Evolutionary conservation across 2,113 vertebrate genomes (phyloP), one percentile per base, ranked within the genome.

Genomic region (Oophaga pumilio): DNA sequence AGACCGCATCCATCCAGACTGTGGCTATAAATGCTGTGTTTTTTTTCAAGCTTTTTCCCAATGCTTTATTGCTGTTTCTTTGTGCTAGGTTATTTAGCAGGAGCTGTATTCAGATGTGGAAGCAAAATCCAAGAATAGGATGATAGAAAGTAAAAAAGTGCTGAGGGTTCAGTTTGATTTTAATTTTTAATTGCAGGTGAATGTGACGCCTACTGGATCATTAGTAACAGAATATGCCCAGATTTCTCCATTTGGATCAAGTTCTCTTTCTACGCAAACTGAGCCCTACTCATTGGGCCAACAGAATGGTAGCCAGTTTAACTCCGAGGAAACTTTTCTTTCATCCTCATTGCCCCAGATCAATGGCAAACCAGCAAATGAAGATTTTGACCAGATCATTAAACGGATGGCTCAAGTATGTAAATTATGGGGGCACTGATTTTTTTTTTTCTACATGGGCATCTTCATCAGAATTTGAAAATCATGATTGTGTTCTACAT

Each of bases 381-480:
- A 98, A 69, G 97, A 97, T 76, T 95, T 97, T 85, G 97, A 98
- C 68, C 94, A 93, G 22, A 90, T 96, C 26, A 94, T 98, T 77
- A 96, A 95, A 86, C 95, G 93, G 87, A 99, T 98, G 97, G 97
- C 97, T 24, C 97, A 98, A 94, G 98, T 99, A 94, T 90, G 20
- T 77, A 13, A 60, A 62, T 12, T 73, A 9, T 71, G 8, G 22
- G 9, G 62, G 62, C 66, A 68, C 11, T 13, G 11, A 26, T 0
- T 9, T 66, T 66, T 66, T 24, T 15, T 66, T 26, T 26, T 26
- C 14, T 68, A 59, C 33, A 43, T 59, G 57, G 57, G 57, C 13
- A 59, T 59, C 4, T 59, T 59, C 22, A 3, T 14, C 24, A 14
- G 4, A 68, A 26, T 68, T 3, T 26, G 24, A 3, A 66, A 66